These are phyloP conservation scores for Chalcosyrphus nemorum DNA, from an alignment of 2,888 invertebrate genomes.

Conservation along the genomic window DNA sequence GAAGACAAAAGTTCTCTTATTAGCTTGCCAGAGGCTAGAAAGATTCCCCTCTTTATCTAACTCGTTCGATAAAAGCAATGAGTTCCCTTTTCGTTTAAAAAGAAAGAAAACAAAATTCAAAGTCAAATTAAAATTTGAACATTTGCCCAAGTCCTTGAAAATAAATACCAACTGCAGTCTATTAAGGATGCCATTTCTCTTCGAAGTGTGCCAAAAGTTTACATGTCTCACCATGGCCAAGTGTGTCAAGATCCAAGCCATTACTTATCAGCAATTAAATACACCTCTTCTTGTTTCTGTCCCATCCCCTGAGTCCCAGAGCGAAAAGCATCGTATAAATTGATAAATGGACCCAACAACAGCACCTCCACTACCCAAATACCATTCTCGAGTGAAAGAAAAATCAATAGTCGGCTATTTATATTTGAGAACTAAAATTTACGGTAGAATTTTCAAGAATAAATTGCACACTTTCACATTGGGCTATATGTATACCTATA, in stretches of 20 bases:
- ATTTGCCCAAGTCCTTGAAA: background rate
- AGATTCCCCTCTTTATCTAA: no score
- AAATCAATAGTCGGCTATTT: slow-evolving; percentile 52
- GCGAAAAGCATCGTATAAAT: slow-evolving; percentile 31
- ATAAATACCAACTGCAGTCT: background rate
- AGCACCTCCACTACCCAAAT: slow-evolving; percentile 1
- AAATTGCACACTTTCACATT: slow-evolving; percentile 46
- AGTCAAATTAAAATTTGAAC: background rate
- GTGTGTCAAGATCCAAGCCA: slow-evolving; percentile 32
- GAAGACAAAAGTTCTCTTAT: background rate
- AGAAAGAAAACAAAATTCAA: no score
- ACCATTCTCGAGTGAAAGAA: slow-evolving; percentile 14
- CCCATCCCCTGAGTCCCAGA: background rate
- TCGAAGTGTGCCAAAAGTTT: slow-evolving; percentile 28
- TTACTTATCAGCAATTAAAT: slow-evolving; percentile 54
- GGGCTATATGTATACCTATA: no score
- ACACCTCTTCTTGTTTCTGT: background rate
- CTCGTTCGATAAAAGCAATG: no score
- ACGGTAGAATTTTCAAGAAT: slow-evolving; percentile 47
- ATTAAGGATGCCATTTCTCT: background rate
- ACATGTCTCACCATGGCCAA: slow-evolving; percentile 5
- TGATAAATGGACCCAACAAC: slow-evolving; percentile 47
- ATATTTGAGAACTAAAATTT: slow-evolving; percentile 13
- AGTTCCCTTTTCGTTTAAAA: no score
- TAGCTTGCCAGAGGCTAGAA: background rate